phyloP scores from a whole-genome alignment of 2,797 vertebrate genomes.

The Malacoctenus gilli region DNA sequence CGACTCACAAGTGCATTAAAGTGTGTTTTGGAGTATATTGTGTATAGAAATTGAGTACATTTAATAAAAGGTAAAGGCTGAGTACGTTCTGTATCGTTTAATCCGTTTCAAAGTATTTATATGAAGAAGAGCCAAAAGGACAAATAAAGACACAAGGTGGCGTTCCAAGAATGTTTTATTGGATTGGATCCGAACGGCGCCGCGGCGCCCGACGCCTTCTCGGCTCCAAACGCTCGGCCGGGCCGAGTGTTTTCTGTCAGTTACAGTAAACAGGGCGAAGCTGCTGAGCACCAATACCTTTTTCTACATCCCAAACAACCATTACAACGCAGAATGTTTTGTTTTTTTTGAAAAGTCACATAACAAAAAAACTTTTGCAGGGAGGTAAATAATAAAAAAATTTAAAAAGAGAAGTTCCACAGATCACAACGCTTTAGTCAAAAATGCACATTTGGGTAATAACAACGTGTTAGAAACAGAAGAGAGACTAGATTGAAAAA shows the following conservation, averaged over 20 bases:
- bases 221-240: conserved; percentile 29
- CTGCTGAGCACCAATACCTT: conserved; percentile 56
- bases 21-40: conserved; percentile 5
- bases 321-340: conserved; percentile 40
- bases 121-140: background rate
- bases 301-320: conserved; percentile 53
- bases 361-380: conserved; percentile 24
- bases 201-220: conserved; percentile 34
- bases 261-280: conserved; percentile 27
- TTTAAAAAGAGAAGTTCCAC: conserved; percentile 18
- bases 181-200: conserved; percentile 41
- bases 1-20: conserved; percentile 12
- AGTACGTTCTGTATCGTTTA: background rate
- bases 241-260: conserved; percentile 23
- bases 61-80: conserved; percentile 8
- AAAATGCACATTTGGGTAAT: conserved; percentile 54
- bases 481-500: conserved; percentile 33
- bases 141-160: conserved; percentile 34
- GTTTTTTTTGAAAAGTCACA: background rate
- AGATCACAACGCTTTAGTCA: conserved; percentile 38
- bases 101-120: background rate
- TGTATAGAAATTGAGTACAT: conserved; percentile 33
- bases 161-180: conserved; percentile 65
- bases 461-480: conserved; percentile 37
- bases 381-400: conserved; percentile 28